A percentile compares a stretch with the other conserved stretches of the same genome.
Conservation (phyloP, 2,113 vertebrate genomes). For the Thamnaconus septentrionalis region DNA sequence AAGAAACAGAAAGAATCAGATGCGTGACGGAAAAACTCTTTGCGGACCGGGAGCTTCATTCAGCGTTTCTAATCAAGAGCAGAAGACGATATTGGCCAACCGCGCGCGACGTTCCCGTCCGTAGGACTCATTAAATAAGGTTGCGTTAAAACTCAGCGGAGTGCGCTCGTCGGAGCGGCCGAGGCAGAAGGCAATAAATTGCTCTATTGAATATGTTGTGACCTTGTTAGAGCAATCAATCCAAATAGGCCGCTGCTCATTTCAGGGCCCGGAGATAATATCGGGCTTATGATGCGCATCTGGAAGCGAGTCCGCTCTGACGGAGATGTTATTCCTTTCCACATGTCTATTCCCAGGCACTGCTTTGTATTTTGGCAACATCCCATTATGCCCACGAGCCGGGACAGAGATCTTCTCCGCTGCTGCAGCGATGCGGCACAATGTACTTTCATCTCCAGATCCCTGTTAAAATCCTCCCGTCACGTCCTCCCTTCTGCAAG, state of each 20-base stretch:
- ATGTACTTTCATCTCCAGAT: constrained; percentile 8
- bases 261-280: constrained; percentile 23
- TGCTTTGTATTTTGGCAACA: constrained; percentile 25
- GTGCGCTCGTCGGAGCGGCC: constrained; percentile 6
- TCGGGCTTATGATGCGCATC: constrained; percentile 19
- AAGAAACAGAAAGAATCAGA: constrained; percentile 16
- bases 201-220: constrained; percentile 52
- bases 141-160: constrained; percentile 17
- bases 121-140: constrained; percentile 27
- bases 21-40: background rate
- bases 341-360: constrained; percentile 4
- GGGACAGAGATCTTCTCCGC: constrained; percentile 8
- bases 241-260: constrained; percentile 36
- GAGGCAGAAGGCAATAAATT: constrained; percentile 53
- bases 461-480: constrained; percentile 21
- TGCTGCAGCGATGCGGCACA: constrained; percentile 12
- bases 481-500: constrained; percentile 20
- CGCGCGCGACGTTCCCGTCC: constrained; percentile 14
- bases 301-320: constrained; percentile 33
- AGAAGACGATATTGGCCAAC: constrained; percentile 5
- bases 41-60: background rate
- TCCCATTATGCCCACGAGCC: constrained; percentile 33
- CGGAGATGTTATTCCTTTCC: constrained; percentile 16
- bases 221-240: constrained; percentile 55
- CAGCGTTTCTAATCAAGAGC: constrained; percentile 7